Evolutionary conservation across 2,797 vertebrate species (phyloP).

Genomic region (Ceryle rudis): DNA sequence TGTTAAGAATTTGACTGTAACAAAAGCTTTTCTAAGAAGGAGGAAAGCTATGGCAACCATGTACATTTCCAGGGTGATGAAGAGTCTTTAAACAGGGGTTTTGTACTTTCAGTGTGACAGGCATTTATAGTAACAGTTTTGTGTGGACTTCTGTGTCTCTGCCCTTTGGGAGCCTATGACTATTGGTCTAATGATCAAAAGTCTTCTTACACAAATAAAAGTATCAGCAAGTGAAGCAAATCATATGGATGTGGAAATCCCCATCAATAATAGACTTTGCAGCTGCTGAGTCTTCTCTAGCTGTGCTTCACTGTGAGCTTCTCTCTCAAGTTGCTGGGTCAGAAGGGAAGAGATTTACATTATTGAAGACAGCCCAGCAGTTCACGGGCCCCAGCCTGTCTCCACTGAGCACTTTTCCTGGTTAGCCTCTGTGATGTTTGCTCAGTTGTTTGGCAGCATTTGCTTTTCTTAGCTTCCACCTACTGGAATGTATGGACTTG

Average conservation of each 20-base stretch:
- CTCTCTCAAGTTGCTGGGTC: not conserved
- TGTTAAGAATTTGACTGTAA: slow-evolving; percentile 7
- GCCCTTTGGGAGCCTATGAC: not conserved
- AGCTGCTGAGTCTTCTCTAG: not conserved
- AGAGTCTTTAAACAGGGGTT: not conserved
- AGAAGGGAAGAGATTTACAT: not conserved
- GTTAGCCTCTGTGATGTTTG: not conserved
- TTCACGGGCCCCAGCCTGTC: not conserved
- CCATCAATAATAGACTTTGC: not conserved
- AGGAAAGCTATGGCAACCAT: not conserved
- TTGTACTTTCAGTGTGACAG: not conserved
- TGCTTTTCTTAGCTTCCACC: not conserved
- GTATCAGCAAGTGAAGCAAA: not conserved
- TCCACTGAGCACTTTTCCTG: not conserved
- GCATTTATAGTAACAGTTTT: not conserved
- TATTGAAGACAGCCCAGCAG: not conserved
- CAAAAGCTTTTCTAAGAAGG: slow-evolving; percentile 6
- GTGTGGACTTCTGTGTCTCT: not conserved
- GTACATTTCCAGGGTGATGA: not conserved
- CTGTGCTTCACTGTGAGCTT: not conserved
- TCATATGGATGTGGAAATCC: not conserved
- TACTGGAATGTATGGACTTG: not conserved
- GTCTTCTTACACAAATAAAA: not conserved
- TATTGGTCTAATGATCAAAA: not conserved
- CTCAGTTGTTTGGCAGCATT: not conserved